Conservation (phyloP, 2,888 invertebrate genomes). For the Brassicogethes aeneus region DNA sequence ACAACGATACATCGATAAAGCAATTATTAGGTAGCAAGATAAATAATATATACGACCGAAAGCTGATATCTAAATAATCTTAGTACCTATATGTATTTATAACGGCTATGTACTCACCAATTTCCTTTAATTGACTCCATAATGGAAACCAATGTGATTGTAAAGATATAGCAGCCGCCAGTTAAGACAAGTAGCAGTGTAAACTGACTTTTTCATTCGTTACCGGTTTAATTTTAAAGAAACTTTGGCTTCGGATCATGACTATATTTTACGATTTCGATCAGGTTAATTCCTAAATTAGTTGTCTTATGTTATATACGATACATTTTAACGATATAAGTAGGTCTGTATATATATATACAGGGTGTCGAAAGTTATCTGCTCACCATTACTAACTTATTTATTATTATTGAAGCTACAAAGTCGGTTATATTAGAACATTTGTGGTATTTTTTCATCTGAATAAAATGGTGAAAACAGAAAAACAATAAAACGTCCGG, state of each 20-base stretch:
- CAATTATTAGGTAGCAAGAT: slow-evolving; percentile 21
- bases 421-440: no score
- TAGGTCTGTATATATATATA: no score
- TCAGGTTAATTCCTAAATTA: neutral
- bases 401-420: no score
- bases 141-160: slow-evolving; percentile 25
- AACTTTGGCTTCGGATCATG: neutral
- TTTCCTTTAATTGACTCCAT: slow-evolving; percentile 30
- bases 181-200: slow-evolving; percentile 25
- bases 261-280: neutral
- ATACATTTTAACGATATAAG: no score
- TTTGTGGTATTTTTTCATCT: no score
- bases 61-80: slow-evolving; percentile 28
- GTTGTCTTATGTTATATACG: no score
- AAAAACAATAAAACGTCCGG: no score
- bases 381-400: no score
- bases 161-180: slow-evolving; percentile 23
- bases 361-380: no score
- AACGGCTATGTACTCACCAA: slow-evolving; percentile 29
- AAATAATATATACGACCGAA: slow-evolving; percentile 12
- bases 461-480: no score
- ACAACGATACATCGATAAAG: no score
- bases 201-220: neutral
- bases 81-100: slow-evolving; percentile 29
- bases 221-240: neutral